These are phyloP conservation scores for Doris montereyensis DNA, from an alignment of 2,888 invertebrate genomes.

Conservation along the genomic window DNA sequence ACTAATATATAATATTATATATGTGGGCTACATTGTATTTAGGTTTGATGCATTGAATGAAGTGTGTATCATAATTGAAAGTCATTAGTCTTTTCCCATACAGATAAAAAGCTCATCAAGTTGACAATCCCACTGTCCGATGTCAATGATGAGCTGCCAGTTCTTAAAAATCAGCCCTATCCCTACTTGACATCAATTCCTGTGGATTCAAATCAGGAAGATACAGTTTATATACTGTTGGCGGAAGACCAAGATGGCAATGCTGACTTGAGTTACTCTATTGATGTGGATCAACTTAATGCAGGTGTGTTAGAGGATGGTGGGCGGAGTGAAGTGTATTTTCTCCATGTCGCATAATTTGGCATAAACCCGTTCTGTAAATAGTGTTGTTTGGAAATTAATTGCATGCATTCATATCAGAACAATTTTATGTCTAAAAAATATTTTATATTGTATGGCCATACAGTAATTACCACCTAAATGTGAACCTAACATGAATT, in stretches of 20 bases:
- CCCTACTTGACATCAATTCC: slow-evolving; percentile 99
- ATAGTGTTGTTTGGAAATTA: too few relatives aligned
- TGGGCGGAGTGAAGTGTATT: too few relatives aligned
- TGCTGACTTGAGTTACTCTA: slow-evolving; percentile 43
- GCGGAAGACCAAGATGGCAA: slow-evolving; percentile 97
- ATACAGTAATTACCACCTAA: too few relatives aligned
- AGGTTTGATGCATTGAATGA: neutral
- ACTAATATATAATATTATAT: neutral
- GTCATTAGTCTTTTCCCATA: neutral
- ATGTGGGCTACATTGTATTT: too few relatives aligned
- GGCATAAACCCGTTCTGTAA: too few relatives aligned
- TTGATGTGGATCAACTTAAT: too few relatives aligned
- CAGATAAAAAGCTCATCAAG: slow-evolving; percentile 54
- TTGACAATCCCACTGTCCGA: slow-evolving; percentile 96
- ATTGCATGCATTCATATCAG: too few relatives aligned
- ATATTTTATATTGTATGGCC: too few relatives aligned
- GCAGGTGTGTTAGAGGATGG: too few relatives aligned
- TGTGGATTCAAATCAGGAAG: slow-evolving; percentile 94
- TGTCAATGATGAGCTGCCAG: slow-evolving; percentile 96
- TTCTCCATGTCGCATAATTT: too few relatives aligned
- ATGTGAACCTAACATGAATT: too few relatives aligned
- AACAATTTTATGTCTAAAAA: too few relatives aligned
- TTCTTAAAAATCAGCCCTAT: slow-evolving; percentile 95
- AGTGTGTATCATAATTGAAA: neutral
- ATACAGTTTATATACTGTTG: slow-evolving; percentile 96